Evolutionary conservation across 1,140 invertebrate genomes (phyloP).

Genomic region (Pseudomyrmex flavicornis): DNA sequence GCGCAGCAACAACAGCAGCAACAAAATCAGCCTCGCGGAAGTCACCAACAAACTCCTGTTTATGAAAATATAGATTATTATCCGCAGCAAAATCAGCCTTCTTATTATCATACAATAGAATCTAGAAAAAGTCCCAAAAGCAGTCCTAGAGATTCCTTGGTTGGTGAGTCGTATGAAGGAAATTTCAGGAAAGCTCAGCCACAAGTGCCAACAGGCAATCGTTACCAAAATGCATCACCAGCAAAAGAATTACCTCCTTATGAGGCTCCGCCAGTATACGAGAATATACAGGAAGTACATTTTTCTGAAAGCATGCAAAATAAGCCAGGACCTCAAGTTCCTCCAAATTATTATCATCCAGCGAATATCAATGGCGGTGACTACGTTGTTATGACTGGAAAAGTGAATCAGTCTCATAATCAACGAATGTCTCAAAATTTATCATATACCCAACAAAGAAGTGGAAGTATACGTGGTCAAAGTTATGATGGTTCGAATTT

Average conservation of each 20-base stretch:
- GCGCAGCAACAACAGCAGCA: conserved; percentile 73
- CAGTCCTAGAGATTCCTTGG: conserved; percentile 81
- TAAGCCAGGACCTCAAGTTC: conserved; percentile 85
- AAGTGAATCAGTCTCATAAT: conserved; percentile 72
- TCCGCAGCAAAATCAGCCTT: conserved; percentile 83
- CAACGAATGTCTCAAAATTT: conserved; percentile 72
- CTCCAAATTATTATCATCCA: conserved; percentile 82
- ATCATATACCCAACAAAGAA: conserved; percentile 74
- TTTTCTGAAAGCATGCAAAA: conserved; percentile 80
- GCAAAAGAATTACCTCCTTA: conserved; percentile 85
- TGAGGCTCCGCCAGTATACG: conserved; percentile 89
- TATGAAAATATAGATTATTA: conserved; percentile 94
- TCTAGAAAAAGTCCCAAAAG: conserved; percentile 80
- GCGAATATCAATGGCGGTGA: conserved; percentile 83
- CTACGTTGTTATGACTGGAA: conserved; percentile 84
- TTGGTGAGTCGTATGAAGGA: conserved; percentile 86
- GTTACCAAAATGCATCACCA: conserved; percentile 83
- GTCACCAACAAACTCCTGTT: conserved; percentile 86
- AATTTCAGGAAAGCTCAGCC: conserved; percentile 88
- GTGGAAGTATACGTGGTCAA: conserved; percentile 71
- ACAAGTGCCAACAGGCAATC: conserved; percentile 88
- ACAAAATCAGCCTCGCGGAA: conserved; percentile 64
- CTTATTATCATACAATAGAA: conserved; percentile 88
- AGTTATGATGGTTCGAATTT: conserved; percentile 78
- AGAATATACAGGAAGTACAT: conserved; percentile 89